These are phyloP conservation scores for Etheostoma cragini DNA, from an alignment of 2,113 vertebrate genomes.

Conservation along the genomic window DNA sequence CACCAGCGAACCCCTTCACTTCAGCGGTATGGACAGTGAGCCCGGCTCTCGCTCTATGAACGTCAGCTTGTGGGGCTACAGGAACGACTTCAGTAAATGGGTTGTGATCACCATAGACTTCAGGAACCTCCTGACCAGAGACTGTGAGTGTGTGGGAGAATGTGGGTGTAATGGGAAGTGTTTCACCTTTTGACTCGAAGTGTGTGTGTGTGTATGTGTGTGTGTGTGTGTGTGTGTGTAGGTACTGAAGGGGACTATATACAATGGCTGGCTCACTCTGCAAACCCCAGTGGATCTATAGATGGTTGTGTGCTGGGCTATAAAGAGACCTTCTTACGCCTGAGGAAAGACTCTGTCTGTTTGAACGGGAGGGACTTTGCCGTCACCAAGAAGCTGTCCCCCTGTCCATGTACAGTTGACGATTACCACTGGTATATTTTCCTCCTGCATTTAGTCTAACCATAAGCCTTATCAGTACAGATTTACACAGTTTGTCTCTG, in stretches of 20 bases:
- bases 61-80: constrained; percentile 94
- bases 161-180: not conserved
- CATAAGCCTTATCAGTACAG: not conserved
- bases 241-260: constrained; percentile 90
- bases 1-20: constrained; percentile 87
- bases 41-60: constrained; percentile 93
- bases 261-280: constrained; percentile 93
- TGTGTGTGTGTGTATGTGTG: not conserved
- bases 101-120: constrained; percentile 95
- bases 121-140: constrained; percentile 86
- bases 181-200: not conserved
- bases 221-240: constrained; percentile 55
- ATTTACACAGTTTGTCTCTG: not conserved
- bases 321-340: constrained; percentile 89
- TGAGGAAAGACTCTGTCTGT: constrained; percentile 91
- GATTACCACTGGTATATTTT: constrained; percentile 91
- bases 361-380: constrained; percentile 90
- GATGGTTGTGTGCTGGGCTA: constrained; percentile 94
- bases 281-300: constrained; percentile 83
- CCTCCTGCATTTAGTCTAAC: not conserved
- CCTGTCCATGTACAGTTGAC: constrained; percentile 89
- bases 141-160: constrained; percentile 84
- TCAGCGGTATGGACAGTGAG: constrained; percentile 92
- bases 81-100: constrained; percentile 86
- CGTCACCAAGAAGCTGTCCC: constrained; percentile 84